phyloP scores from a whole-genome alignment of 2,797 vertebrate genomes.

The Amblyraja radiata region DNA sequence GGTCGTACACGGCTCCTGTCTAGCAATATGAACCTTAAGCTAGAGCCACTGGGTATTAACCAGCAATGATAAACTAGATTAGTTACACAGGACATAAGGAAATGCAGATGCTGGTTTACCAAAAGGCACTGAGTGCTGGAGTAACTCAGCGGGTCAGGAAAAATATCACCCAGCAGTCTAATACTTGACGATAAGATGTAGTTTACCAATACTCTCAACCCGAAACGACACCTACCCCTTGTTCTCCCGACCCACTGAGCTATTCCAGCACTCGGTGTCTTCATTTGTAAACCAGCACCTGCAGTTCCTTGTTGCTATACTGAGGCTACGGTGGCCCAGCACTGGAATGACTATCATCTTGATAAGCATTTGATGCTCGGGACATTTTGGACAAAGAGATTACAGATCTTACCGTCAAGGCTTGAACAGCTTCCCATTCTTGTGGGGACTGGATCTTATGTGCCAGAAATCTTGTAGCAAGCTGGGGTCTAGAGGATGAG shows the following conservation, averaged over 20 bases:
- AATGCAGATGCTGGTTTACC: too few relatives aligned
- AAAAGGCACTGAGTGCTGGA: too few relatives aligned
- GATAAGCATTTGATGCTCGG: background rate
- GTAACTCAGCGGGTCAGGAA: too few relatives aligned
- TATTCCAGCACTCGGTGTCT: too few relatives aligned
- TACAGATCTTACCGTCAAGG: constrained; percentile 73
- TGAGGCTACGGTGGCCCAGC: too few relatives aligned
- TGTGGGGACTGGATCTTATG: constrained; percentile 98
- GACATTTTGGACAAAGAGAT: background rate
- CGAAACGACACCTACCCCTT: too few relatives aligned
- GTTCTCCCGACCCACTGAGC: too few relatives aligned
- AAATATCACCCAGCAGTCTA: too few relatives aligned
- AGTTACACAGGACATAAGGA: background rate
- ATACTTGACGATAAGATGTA: too few relatives aligned
- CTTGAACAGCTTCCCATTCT: constrained; percentile 95
- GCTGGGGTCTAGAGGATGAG: constrained; percentile 50
- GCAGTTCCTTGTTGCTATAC: too few relatives aligned
- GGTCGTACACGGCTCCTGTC: background rate
- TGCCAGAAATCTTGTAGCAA: constrained; percentile 86
- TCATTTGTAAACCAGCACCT: too few relatives aligned
- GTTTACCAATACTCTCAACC: too few relatives aligned
- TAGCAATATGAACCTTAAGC: background rate
- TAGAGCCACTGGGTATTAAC: background rate
- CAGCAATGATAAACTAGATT: background rate
- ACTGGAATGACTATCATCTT: background rate